Evolutionary conservation across 2,797 vertebrate genomes (phyloP), one percentile per base, ranked within the genome.

Genomic region (Sebastes trivittatus): DNA sequence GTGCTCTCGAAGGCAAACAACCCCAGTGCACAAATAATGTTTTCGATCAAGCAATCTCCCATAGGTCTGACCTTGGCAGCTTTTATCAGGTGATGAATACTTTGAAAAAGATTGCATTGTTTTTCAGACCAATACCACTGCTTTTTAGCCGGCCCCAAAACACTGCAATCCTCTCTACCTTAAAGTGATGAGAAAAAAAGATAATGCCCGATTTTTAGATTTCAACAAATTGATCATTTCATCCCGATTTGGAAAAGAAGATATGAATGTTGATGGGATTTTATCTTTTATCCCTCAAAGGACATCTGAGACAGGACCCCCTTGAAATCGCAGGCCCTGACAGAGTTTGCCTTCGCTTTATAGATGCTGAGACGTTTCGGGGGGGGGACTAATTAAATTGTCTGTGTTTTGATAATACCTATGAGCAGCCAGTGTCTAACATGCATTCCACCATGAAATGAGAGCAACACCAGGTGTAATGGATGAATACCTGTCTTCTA

Each of bases 31-130:
- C 80, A 85, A 88, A 90, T 88, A 84, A 87, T 85, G 86, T 84
- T 89, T 92, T 84, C 42, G 61, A 89, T 85, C 63, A 25, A 78
- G 80, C 84, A 81, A 90, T 92, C 86, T 89, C 84, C 86, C 85
- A 75, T 11, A 77, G 77, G 77, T 82, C 81, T 87, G 94, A 94
- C 94, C 94, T 95, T 93, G 91, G 87, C 87, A 56, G 89, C 89
- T 92, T 92, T 93, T 92, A 94, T 94, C 93, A 88, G 88, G 66
- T 82, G 81, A 92, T 93, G 89, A 89, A 90, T 89, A 84, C 87
- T 90, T 81, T 78, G 63, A 91, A 89, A 89, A 87, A 92, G 88
- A 94, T 93, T 89, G 86, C 84, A 80, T 85, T 77, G 77, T 90
- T 90, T 88, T 88, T 22, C 79, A 73, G 75, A 82, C 58, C 75